Base-by-base conservation (phyloP, 2,888 invertebrate species). In the Dyspetes luteomarginatus region DNA sequence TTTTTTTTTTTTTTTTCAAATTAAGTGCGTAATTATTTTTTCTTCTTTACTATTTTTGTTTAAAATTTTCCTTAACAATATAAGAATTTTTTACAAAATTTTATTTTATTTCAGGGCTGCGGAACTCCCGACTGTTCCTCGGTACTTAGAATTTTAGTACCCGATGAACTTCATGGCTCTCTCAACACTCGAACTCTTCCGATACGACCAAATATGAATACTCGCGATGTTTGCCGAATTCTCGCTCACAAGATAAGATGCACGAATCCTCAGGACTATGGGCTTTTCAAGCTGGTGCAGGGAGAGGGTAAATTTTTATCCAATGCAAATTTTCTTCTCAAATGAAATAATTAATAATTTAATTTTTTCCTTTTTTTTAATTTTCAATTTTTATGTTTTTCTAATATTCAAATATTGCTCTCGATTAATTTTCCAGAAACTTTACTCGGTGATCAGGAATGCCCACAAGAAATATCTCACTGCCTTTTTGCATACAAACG, bases 221-320 rank as follows among this genome's bases (percentile, higher is more conserved):
- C 98, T 0, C 95, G 96, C 67, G 98, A 98, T 92, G 96, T 99
- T 71, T 98, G 98, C 93, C 96, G 98, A 67, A 97, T 98, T 89
- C 96, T 99, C 74, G 98, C 98, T 15, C 98, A 98, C 91, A 98
- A 98, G 90, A 97, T 98, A 76, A 95, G 97, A 89, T 97, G 99
- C 86, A 98, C 98, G 76, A 99, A 98, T 93, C 98, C 98, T 17
- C 98, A 98, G 92, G 98, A 99, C 92, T 98, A 98, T 91, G 98
- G 97, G 72, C 94, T 99, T 72, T 98, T 97, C 90, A 96, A 97
- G 83, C 93, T 98, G 79, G 96, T 97, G 74, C 97, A 97, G 89
- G 98, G 98, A 86, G 97, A 97, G 94, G 97, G 97, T 97, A 92
- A 90, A 89, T 83, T 78, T 64, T 2, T 55, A 28, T 30, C 30